Evolutionary conservation across 2,797 vertebrate species (phyloP), one percentile per base, ranked within the genome.

Genomic region (Steatocranus sp.): DNA sequence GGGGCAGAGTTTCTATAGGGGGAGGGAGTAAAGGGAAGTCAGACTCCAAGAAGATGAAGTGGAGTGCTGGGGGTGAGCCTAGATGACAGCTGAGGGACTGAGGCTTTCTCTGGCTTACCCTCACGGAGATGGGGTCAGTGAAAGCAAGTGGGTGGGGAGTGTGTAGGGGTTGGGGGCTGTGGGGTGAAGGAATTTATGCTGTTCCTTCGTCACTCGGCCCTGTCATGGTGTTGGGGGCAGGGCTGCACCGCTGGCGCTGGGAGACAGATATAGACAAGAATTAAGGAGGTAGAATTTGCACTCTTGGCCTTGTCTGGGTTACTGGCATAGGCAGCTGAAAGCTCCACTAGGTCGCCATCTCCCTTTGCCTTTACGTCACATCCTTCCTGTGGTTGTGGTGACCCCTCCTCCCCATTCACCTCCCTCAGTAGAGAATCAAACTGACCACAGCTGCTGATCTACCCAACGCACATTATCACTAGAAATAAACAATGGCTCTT

Each of bases 211-310:
- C 92, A 93, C 83, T 23, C 43, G 87, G 87, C 88, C 85, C 87
- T 76, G 81, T 92, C 87, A 86, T 86, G 76, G 66, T 77, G 87
- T 85, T 83, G 88, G 91, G 90, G 92, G 84, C 63, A 78, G 85
- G 89, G 83, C 76, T 75, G 25, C 83, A 78, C 89, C 78, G 41
- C 87, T 91, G 90, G 91, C 89, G 77, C 84, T 49, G 79, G 70
- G 73, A 89, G 95, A 96, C 94, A 70, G 87, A 96, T 96, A 94
- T 96, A 96, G 95, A 96, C 83, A 80, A 91, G 90, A 92, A 95
- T 93, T 91, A 93, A 93, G 89, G 92, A 90, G 91, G 77, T 78
- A 83, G 84, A 93, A 91, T 94, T 91, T 86, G 87, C 90, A 83
- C 92, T 89, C 86, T 91, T 93, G 85, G 84, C 91, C 94, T 88